phyloP scores from a whole-genome alignment of 2,797 vertebrate genomes.

The Cynodonichthys magdalenae region DNA sequence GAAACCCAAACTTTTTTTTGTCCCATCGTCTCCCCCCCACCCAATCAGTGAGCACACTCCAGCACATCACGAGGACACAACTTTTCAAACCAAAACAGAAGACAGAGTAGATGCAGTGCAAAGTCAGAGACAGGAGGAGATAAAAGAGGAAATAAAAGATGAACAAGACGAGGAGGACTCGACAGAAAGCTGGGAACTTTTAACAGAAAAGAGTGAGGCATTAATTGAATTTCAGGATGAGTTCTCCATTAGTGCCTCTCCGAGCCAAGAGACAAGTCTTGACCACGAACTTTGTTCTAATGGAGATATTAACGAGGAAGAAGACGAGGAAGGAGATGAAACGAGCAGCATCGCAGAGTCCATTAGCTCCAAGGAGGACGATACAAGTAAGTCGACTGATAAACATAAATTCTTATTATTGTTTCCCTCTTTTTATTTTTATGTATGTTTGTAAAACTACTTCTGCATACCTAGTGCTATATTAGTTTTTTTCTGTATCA shows the following conservation, averaged over 20 bases:
- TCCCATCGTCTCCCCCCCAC: slow-evolving; percentile 74
- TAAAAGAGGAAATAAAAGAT: slow-evolving; percentile 56
- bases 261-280: slow-evolving; percentile 64
- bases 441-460: too few species aligned
- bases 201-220: slow-evolving; percentile 70
- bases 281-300: slow-evolving; percentile 66
- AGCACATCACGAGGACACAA: slow-evolving; percentile 49
- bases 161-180: slow-evolving; percentile 70
- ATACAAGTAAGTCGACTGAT: slow-evolving; percentile 82
- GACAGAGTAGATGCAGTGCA: slow-evolving; percentile 67
- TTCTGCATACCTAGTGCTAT: too few species aligned
- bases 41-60: slow-evolving; percentile 67
- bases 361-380: slow-evolving; percentile 79
- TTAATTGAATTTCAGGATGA: slow-evolving; percentile 67
- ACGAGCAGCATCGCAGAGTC: slow-evolving; percentile 74
- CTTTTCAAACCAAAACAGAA: slow-evolving; percentile 49
- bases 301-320: slow-evolving; percentile 63
- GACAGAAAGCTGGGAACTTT: slow-evolving; percentile 68
- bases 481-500: too few species aligned
- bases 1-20: slow-evolving; percentile 90
- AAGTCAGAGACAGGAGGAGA: slow-evolving; percentile 55
- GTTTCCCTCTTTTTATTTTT: too few species aligned
- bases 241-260: slow-evolving; percentile 51
- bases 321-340: slow-evolving; percentile 73
- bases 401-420: not conserved